Conservation (phyloP, 2,888 invertebrate genomes). For the Euproctis similis region DNA sequence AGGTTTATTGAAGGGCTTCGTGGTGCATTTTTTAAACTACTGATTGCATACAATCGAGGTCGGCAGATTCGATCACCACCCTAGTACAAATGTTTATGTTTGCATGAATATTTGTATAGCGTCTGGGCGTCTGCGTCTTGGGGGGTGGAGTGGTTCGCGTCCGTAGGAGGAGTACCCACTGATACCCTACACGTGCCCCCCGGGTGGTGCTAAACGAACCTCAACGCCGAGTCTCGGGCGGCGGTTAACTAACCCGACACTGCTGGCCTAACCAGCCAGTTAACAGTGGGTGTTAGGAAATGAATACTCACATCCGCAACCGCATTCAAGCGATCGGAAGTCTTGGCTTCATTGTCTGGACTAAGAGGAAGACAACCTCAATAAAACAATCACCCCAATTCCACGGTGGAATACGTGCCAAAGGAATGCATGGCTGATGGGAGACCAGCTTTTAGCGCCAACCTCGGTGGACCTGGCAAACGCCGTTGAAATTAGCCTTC, state of each 20-base stretch:
- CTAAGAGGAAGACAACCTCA: neutral
- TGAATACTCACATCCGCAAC: neutral
- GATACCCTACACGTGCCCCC: too few relatives aligned
- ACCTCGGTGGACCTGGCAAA: slow-evolving; percentile 15
- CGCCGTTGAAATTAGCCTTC: slow-evolving; percentile 7
- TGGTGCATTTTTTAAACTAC: too few relatives aligned
- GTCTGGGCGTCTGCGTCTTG: too few relatives aligned
- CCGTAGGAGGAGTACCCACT: too few relatives aligned
- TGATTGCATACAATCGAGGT: too few relatives aligned
- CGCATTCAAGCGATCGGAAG: neutral
- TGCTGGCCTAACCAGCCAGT: neutral
- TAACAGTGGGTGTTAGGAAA: neutral
- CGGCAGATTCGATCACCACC: too few relatives aligned
- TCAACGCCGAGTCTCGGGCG: too few relatives aligned
- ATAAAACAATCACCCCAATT: slow-evolving; percentile 10
- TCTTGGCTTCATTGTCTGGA: neutral
- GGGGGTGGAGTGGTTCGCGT: too few relatives aligned
- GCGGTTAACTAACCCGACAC: neutral
- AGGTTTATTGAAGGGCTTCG: too few relatives aligned
- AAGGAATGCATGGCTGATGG: slow-evolving; percentile 14
- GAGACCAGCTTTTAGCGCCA: slow-evolving; percentile 8
- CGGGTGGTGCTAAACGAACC: too few relatives aligned
- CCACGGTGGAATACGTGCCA: slow-evolving; percentile 13
- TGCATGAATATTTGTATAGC: too few relatives aligned
- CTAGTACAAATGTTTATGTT: too few relatives aligned